Base-by-base conservation (phyloP, 2,113 vertebrate species). In the Nansenia antarctica region DNA sequence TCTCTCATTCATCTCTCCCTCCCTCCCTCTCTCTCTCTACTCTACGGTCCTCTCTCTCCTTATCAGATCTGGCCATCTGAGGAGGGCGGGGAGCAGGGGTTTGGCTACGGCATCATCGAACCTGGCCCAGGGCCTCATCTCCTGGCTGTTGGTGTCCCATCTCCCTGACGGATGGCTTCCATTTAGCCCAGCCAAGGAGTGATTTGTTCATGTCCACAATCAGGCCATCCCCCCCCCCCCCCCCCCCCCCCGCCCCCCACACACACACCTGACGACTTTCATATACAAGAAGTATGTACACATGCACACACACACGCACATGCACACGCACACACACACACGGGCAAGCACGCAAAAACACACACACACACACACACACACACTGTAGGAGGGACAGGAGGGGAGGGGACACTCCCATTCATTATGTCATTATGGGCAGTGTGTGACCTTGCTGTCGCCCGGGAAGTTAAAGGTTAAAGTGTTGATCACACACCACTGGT, bases 121-220 rank as follows among this genome's bases (percentile, higher is more conserved):
- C 58, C 69, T 32, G 26, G 14, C 62, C 61, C 12, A 18, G 57
- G 12, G 61, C 64, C 60, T 52, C 30, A 22, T 67, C 59, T 63
- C 34, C 8, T 2, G 49, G 31, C 14, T 71, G 65, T 76, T 79
- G 71, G 74, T 78, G 73, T 69, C 20, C 73, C 26, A 9, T 65
- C 58, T 52, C 20, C 67, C 65, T 49, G 85, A 80, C 75, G 64
- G 80, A 86, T 84, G 81, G 71, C 45, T 69, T 73, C 79, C 77
- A 82, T 86, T 85, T 82, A 70, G 68, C 37, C 35, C 37, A 70
- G 67, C 66, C 37, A 52, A 52, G 62, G 20, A 57, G 62, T 39
- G 58, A 69, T 84, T 86, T 79, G 65, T 87, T 80, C 77, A 67
- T 20, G 77, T 84, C 76, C 49, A 24, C 26, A 58, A 14, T 18